Evolutionary conservation across 2,797 vertebrate genomes (phyloP).

Genomic region (Mergus octosetaceus): DNA sequence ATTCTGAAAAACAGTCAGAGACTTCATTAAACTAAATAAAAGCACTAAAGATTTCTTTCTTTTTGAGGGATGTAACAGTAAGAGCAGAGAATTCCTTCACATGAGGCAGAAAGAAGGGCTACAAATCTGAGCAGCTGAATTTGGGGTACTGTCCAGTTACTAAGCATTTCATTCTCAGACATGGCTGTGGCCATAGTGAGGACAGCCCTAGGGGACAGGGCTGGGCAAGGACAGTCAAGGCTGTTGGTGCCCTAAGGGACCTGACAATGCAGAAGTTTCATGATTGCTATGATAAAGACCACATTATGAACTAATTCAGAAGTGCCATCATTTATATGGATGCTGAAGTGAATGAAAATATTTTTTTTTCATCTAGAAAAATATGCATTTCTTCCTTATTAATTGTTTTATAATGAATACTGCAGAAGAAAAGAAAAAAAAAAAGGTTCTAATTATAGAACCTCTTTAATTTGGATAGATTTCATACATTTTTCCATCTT

Average conservation of each 20-base stretch:
- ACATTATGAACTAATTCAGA: background rate
- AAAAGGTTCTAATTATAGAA: conserved; percentile 43
- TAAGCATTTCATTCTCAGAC: background rate
- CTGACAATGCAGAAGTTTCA: background rate
- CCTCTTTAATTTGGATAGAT: conserved; percentile 40
- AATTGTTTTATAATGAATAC: conserved; percentile 46
- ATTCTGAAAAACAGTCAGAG: background rate
- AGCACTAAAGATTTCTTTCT: background rate
- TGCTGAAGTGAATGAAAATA: conserved; percentile 29
- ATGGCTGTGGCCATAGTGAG: background rate
- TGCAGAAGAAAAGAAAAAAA: background rate
- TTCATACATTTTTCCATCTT: conserved; percentile 55
- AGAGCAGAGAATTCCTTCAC: background rate
- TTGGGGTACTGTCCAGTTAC: background rate
- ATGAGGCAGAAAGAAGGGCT: background rate
- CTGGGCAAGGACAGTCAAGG: background rate
- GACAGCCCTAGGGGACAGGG: background rate
- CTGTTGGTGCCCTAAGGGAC: background rate
- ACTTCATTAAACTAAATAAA: background rate
- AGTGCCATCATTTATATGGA: conserved; percentile 9
- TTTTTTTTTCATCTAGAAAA: conserved; percentile 17
- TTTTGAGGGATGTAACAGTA: background rate
- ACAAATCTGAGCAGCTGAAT: background rate
- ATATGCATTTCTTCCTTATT: conserved; percentile 31
- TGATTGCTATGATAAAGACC: background rate